Evolutionary conservation across 2,888 invertebrate genomes (phyloP).

Genomic region (Andrena chrysosceles): DNA sequence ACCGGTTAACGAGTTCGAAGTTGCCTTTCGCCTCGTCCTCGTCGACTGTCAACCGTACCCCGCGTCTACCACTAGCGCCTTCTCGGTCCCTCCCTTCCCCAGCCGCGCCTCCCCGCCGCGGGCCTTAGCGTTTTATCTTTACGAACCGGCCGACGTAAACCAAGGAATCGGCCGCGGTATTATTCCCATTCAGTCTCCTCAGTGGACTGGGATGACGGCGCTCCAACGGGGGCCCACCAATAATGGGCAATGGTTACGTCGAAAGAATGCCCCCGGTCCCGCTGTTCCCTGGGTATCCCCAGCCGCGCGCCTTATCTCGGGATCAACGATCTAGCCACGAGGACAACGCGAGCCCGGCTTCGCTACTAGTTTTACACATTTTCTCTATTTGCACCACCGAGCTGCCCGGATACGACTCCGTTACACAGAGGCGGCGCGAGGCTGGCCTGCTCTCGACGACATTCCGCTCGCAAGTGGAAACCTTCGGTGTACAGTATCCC

Average conservation of each 20-base stretch:
- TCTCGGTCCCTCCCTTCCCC: background rate
- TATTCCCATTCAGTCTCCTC: conserved; percentile 6
- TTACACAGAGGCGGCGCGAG: conserved; percentile 29
- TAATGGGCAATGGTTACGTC: conserved; percentile 15
- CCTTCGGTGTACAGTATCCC: no score
- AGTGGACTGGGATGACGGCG: background rate
- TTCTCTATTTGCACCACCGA: conserved; percentile 14
- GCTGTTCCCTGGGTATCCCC: background rate
- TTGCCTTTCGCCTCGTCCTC: conserved; percentile 69
- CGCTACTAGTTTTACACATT: conserved; percentile 23
- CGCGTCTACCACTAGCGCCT: conserved; percentile 48
- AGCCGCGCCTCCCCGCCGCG: background rate
- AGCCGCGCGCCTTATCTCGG: background rate
- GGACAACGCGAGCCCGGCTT: conserved; percentile 5
- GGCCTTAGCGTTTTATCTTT: conserved; percentile 12
- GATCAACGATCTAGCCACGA: conserved; percentile 20
- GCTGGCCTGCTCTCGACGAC: conserved; percentile 19
- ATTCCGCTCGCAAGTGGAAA: conserved; percentile 5
- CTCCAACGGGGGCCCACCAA: background rate
- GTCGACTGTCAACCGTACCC: conserved; percentile 71
- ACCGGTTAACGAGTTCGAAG: conserved; percentile 74
- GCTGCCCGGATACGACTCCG: conserved; percentile 45
- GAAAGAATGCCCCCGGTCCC: background rate
- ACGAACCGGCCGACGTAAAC: background rate
- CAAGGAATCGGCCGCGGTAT: conserved; percentile 14